Evolutionary conservation across 2,797 vertebrate genomes (phyloP), one percentile per base, ranked within the genome.

Genomic region (Geotrypetes seraphini): DNA sequence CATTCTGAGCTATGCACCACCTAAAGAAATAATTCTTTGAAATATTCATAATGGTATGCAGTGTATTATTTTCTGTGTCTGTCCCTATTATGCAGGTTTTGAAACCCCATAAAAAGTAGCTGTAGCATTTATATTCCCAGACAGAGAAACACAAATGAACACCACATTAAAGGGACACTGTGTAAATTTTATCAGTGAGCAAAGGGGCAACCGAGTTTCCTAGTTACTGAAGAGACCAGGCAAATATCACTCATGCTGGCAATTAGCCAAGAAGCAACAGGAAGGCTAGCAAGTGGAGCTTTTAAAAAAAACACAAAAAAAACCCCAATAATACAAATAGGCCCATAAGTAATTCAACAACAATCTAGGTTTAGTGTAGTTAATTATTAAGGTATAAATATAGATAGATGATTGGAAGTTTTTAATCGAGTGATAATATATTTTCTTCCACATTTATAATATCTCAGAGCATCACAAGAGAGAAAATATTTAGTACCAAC

Each of bases 21-120:
- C 73, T 73, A 66, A 69, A 68, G 70, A 64, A 73, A 73, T 73
- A 73, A 78, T 75, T 65, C 62, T 64, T 47, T 64, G 63, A 75
- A 70, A 79, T 76, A 71, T 67, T 79, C 74, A 64, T 70, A 76
- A 62, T 34, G 12, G 60, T 50, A 66, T 66, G 57, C 58, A 71
- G 52, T 61, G 65, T 47, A 53, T 71, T 73, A 64, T 75, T 78
- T 72, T 54, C 58, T 64, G 66, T 66, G 58, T 62, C 62, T 50
- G 44, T 70, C 65, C 46, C 57, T 22, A 60, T 72, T 78, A 62
- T 42, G 48, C 42, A 40, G 49, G n/a, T 65, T 75, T 60, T 48
- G 53, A 62, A 65, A 53, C 24, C 44, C 52, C 4, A 32, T 47
- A 47, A 36, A 47, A 11, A 21, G 46, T 2, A 46, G 12, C 20